Percentiles rank a stretch among this genome's conserved stretches.
Evolutionary conservation across 2,113 vertebrate genomes (phyloP).

Genomic region (Saguinus imperator): DNA sequence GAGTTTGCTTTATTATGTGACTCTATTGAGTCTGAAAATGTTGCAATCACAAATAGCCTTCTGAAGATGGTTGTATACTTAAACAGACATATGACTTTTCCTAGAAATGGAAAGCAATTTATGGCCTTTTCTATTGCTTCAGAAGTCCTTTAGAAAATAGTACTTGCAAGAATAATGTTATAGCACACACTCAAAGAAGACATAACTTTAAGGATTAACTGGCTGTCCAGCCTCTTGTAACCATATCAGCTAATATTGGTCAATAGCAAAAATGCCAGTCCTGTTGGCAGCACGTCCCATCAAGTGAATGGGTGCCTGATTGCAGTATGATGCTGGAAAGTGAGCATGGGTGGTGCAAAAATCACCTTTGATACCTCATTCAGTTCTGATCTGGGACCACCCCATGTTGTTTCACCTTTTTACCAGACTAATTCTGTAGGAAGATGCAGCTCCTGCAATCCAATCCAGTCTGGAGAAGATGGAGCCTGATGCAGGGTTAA

Average conservation of each 20-base stretch:
- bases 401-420: neutral
- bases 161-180: constrained; percentile 46
- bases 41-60: constrained; percentile 59
- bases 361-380: neutral
- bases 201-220: constrained; percentile 44
- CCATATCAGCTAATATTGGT: neutral
- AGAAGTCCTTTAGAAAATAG: constrained; percentile 60
- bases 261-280: neutral
- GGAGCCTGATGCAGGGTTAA: neutral
- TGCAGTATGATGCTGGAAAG: neutral
- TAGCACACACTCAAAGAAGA: constrained; percentile 29
- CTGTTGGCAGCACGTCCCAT: neutral
- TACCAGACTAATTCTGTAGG: neutral
- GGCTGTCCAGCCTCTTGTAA: neutral
- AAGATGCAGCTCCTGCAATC: neutral
- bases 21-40: constrained; percentile 64
- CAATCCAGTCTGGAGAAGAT: neutral
- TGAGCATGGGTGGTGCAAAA: too few species aligned
- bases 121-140: constrained; percentile 54
- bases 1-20: constrained; percentile 66
- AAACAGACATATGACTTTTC: constrained; percentile 56
- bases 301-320: neutral
- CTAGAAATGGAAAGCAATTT: constrained; percentile 56
- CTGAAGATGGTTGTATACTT: constrained; percentile 60
- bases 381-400: too few species aligned